Conservation (phyloP, 1,140 invertebrate species). For the Heliconius melpomene region DNA sequence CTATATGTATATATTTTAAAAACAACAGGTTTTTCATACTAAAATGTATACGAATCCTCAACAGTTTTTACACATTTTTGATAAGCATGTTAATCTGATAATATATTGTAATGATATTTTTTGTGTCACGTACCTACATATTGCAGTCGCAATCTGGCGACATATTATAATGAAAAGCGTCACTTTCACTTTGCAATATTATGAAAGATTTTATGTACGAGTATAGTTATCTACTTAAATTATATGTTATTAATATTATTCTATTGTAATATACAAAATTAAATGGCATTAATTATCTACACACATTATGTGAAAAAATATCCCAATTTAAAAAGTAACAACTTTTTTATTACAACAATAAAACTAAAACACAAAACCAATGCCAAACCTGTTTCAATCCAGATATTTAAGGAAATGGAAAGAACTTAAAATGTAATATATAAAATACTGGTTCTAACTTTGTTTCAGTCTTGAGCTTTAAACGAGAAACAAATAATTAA, state of each 20-base stretch:
- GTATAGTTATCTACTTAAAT: conserved; percentile 21
- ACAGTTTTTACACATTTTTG: neutral
- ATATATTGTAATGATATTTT: conserved; percentile 9
- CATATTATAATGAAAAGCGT: conserved; percentile 18
- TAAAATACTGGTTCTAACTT: conserved; percentile 29
- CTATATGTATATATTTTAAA: neutral
- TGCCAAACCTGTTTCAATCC: conserved; percentile 34
- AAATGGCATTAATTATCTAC: conserved; percentile 13
- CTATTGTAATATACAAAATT: neutral
- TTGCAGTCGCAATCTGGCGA: conserved; percentile 1
- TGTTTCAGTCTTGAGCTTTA: neutral
- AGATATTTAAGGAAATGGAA: conserved; percentile 37
- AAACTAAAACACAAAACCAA: conserved; percentile 30
- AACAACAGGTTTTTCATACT: no score
- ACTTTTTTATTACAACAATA: conserved; percentile 24
- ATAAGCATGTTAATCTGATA: neutral
- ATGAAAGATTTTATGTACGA: neutral
- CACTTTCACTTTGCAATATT: conserved; percentile 27
- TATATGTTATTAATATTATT: conserved; percentile 7
- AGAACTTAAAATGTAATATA: conserved; percentile 35
- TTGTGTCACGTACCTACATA: neutral
- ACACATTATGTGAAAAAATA: conserved; percentile 25
- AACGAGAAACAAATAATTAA: neutral
- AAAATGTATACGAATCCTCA: neutral
- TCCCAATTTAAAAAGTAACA: conserved; percentile 26